A percentile compares a stretch with the other conserved stretches of the same genome.
phyloP scores from a whole-genome alignment of 2,113 vertebrate genomes.

The Amia ocellicauda region DNA sequence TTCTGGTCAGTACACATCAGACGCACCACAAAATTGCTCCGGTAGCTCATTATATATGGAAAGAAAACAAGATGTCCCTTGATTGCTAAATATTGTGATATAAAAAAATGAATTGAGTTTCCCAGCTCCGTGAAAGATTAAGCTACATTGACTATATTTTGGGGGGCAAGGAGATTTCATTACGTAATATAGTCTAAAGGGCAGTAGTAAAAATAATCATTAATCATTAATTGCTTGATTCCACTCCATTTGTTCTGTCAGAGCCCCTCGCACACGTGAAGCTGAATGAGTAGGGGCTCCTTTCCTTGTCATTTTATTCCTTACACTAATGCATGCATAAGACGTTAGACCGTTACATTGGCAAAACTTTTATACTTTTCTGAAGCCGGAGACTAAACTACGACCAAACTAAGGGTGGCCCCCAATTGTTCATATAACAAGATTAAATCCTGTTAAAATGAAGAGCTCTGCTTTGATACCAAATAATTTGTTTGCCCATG shows the following conservation, averaged over 20 bases:
- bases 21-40: slow-evolving; percentile 1
- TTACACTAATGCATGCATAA: no score
- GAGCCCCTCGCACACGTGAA: neutral
- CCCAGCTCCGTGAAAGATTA: neutral
- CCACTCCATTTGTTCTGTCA: slow-evolving; percentile 5
- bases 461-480: no score
- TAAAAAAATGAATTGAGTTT: slow-evolving; percentile 1
- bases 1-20: slow-evolving; percentile 33
- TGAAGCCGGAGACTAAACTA: no score
- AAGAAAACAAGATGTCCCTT: neutral
- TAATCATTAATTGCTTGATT: slow-evolving; percentile 4
- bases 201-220: neutral
- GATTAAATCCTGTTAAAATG: no score
- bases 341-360: no score
- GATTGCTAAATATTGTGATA: neutral
- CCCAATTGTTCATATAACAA: no score
- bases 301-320: no score
- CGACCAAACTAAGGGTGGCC: no score
- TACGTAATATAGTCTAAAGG: neutral
- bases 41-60: slow-evolving; percentile 11
- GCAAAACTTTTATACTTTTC: no score
- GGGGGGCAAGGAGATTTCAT: neutral
- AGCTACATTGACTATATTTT: neutral
- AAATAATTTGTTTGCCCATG: no score
- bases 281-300: neutral